Evolutionary conservation across 64 coral and sea anemone genomes (phyloP).

Genomic region (Pocillopora damicornis): DNA sequence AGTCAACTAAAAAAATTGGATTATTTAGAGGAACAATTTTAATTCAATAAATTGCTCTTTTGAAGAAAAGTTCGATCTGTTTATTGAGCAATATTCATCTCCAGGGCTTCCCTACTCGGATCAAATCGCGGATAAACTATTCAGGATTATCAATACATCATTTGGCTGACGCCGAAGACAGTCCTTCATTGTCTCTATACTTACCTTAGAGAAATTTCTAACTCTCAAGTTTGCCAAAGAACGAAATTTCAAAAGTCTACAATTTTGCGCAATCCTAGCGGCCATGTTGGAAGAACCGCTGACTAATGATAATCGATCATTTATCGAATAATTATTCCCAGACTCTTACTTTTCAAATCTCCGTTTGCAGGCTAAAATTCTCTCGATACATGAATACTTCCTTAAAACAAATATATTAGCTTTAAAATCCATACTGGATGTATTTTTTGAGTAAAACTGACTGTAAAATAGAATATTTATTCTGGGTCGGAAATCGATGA

Average conservation of each 20-base stretch:
- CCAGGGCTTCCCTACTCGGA: no score
- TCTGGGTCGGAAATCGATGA: neutral
- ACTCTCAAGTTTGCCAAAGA: neutral
- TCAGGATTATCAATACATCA: no score
- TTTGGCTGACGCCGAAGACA: neutral
- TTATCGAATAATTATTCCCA: neutral
- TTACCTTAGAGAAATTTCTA: slow-evolving; percentile 29
- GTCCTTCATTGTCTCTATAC: neutral
- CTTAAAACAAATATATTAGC: neutral
- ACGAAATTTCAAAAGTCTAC: slow-evolving; percentile 24
- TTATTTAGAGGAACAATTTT: no score
- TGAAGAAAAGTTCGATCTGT: no score
- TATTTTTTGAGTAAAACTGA: no score
- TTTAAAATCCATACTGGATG: no score
- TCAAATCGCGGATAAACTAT: neutral
- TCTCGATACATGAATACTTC: no score
- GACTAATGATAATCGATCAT: neutral
- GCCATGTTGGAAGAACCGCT: slow-evolving; percentile 7
- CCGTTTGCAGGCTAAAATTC: neutral
- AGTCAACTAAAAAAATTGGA: no score
- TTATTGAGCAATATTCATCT: no score
- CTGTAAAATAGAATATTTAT: no score
- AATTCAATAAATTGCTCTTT: no score
- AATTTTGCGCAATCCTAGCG: neutral
- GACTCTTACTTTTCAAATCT: neutral